phyloP scores from a whole-genome alignment of 2,797 vertebrate species.

The Scarus forsteni region DNA sequence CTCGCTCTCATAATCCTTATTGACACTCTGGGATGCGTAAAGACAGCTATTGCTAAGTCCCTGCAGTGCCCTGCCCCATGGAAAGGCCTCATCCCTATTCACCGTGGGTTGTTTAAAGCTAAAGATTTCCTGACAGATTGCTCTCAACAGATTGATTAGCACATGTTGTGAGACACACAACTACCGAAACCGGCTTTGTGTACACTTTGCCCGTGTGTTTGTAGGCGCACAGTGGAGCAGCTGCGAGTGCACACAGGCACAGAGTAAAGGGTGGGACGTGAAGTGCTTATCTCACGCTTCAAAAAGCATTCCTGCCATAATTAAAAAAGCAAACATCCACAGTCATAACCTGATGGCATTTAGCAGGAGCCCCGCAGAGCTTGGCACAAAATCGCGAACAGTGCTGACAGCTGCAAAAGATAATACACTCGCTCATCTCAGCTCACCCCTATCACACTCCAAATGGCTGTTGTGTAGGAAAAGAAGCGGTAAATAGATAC shows the following conservation, averaged over 20 bases:
- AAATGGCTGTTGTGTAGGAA: slow-evolving; percentile 58
- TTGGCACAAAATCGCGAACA: slow-evolving; percentile 62
- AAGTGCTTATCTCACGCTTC: slow-evolving; percentile 77
- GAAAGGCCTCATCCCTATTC: slow-evolving; percentile 83
- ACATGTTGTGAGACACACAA: slow-evolving; percentile 79
- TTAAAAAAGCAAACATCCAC: slow-evolving; percentile 70
- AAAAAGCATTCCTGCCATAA: slow-evolving; percentile 71
- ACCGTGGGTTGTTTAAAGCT: slow-evolving; percentile 82
- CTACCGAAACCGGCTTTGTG: slow-evolving; percentile 66
- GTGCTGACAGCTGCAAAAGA: slow-evolving; percentile 78
- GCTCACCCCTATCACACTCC: slow-evolving; percentile 64
- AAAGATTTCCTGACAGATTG: slow-evolving; percentile 90
- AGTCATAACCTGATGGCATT: slow-evolving; percentile 77
- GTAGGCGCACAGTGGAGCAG: slow-evolving; percentile 7
- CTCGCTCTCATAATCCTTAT: slow-evolving; percentile 87
- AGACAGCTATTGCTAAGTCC: slow-evolving; percentile 85
- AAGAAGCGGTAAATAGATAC: slow-evolving; percentile 58
- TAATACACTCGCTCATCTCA: slow-evolving; percentile 63
- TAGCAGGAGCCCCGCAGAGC: slow-evolving; percentile 54
- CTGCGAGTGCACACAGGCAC: slow-evolving; percentile 21
- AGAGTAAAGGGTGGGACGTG: slow-evolving; percentile 33
- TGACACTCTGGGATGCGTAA: slow-evolving; percentile 85
- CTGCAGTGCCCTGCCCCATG: slow-evolving; percentile 77
- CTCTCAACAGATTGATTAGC: slow-evolving; percentile 86
- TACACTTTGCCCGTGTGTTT: slow-evolving; percentile 41